Base-by-base conservation (phyloP, 2,888 invertebrate genomes). In the Melikaiella ostensackeni region DNA sequence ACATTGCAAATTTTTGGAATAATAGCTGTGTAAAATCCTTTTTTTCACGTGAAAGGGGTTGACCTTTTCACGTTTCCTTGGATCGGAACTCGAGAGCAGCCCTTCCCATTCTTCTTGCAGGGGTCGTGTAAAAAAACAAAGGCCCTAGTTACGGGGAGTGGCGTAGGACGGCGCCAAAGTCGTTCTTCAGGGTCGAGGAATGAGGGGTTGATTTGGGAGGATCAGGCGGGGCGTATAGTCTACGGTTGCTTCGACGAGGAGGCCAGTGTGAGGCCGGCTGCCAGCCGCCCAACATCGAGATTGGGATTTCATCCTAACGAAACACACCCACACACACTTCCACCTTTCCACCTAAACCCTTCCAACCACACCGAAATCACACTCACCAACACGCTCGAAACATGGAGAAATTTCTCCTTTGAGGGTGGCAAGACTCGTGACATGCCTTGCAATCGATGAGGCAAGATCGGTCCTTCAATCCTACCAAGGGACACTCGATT, bases 261-360 rank as follows among this genome's bases (percentile, higher is more conserved):
- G 82, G 84, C 82, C 89, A 91, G 91, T 91, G 88, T 87, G 90
- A 91, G 90, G 90, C 90, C 90, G 90, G 90, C 90, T 89, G 87
- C 88, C 87, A 88, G 90, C 90, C 89, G 91, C 88, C 89, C 86
- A 90, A 88, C 90, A 86, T 89, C 89, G 87, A 86, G 83, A 84
- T 88, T 84, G 86, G 86, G 82, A 81, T 85, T 86, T 84, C 83
- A 81, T 81, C 84, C 84, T 83, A 79, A 79, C 70, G 76, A 77
- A 75, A 75, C 50, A 79, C 76, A 79, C 77, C 75, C 78, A 73
- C 80, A 79, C 64, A 74, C 77, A 80, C 63, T 70, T 70, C 50
- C 46, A 27, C 7, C 61, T n/a, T 61, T 61, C 61, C 63, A 63
- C 63, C 63, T 33, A 63, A 16, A 63, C 63, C 35, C 35, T 35